phyloP scores from a whole-genome alignment of 1,140 invertebrate genomes.

The Ctenoplectra terminalis region DNA sequence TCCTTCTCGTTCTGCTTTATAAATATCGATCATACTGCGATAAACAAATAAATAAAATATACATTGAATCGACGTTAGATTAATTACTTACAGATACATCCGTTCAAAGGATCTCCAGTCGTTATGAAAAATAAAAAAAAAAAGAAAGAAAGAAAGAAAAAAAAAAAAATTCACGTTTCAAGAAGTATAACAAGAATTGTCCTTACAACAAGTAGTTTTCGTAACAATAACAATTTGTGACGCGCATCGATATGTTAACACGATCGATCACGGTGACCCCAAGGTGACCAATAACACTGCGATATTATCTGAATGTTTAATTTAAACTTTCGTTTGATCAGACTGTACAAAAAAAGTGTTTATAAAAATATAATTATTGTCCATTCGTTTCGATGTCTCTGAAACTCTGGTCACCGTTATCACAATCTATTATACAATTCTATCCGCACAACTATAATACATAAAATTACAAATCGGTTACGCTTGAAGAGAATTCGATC shows the following conservation, averaged over 20 bases:
- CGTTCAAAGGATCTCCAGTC: background rate
- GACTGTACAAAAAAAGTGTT: slow-evolving; percentile 4
- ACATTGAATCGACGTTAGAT: background rate
- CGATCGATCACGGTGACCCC: background rate
- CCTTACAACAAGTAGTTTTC: background rate
- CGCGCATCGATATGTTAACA: background rate
- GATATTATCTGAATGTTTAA: background rate
- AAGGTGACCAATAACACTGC: background rate
- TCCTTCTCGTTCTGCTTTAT: slow-evolving; percentile 2
- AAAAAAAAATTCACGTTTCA: background rate
- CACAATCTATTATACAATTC: slow-evolving; percentile 4
- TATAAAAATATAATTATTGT: slow-evolving; percentile 15
- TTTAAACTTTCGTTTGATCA: background rate
- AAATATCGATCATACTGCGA: slow-evolving; percentile 30
- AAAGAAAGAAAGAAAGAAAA: too few relatives aligned
- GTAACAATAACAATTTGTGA: background rate
- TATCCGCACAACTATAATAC: background rate
- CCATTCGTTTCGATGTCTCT: background rate
- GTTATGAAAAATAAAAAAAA: too few relatives aligned
- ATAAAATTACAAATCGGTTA: slow-evolving; percentile 3
- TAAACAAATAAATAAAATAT: slow-evolving; percentile 30
- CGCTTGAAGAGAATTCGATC: background rate
- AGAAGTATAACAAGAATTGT: slow-evolving; percentile 12
- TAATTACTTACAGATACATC: background rate
- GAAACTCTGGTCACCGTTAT: slow-evolving; percentile 6